A percentile compares a stretch with the other conserved stretches of the same genome.
These are phyloP conservation scores for Erebia epiphron DNA, from an alignment of 2,888 invertebrate genomes.

Conservation along the genomic window DNA sequence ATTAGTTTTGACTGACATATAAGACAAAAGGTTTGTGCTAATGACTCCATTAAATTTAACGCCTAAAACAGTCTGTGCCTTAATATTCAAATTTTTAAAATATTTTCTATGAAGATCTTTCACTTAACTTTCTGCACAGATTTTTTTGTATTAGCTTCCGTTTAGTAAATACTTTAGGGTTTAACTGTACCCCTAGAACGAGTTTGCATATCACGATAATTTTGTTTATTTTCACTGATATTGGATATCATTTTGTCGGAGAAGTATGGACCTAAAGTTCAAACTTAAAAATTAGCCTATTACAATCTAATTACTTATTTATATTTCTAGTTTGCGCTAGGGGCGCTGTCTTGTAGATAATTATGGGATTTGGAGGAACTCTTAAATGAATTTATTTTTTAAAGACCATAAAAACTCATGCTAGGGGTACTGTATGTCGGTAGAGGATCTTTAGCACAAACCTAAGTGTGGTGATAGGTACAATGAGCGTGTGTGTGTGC, in stretches of 20 bases:
- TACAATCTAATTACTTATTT: too few species aligned
- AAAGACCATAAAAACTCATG: not conserved
- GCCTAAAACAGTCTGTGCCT: conserved; percentile 47
- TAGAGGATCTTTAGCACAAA: conserved; percentile 67
- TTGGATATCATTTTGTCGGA: too few species aligned
- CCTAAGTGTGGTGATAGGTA: conserved; percentile 58
- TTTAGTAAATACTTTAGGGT: conserved; percentile 16
- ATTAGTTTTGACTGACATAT: conserved; percentile 53
- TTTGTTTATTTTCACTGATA: not conserved
- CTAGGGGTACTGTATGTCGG: conserved; percentile 7
- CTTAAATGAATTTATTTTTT: not conserved
- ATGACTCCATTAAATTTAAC: conserved; percentile 49
- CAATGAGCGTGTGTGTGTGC: conserved; percentile 50
- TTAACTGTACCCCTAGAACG: conserved; percentile 8
- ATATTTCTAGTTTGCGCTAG: too few species aligned
- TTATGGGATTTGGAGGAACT: not conserved
- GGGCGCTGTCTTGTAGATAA: too few species aligned
- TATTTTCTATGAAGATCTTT: conserved; percentile 27
- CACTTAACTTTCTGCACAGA: conserved; percentile 25
- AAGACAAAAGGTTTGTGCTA: conserved; percentile 69
- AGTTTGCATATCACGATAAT: not conserved
- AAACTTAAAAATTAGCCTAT: too few species aligned
- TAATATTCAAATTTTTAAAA: conserved; percentile 38
- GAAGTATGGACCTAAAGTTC: too few species aligned
- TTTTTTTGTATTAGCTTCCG: conserved; percentile 26